A percentile compares a stretch with the other conserved stretches of the same genome.
These are phyloP conservation scores for Bubalus kerabau DNA, from an alignment of 2,113 vertebrate genomes.

Conservation along the genomic window DNA sequence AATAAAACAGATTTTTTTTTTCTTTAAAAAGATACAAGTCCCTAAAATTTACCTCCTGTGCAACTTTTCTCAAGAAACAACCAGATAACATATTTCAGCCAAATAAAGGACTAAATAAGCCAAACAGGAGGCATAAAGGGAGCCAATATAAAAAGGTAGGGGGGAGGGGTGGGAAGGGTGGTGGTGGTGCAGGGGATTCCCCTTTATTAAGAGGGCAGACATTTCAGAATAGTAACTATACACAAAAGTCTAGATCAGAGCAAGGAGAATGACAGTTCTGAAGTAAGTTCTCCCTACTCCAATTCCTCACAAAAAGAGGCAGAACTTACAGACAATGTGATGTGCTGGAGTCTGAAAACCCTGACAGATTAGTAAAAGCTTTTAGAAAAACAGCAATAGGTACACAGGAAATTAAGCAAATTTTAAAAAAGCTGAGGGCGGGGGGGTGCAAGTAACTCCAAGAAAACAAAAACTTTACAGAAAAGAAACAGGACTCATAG, in stretches of 20 bases:
- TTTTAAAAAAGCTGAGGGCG: rapidly evolving
- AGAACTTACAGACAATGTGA: not conserved
- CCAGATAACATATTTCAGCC: not conserved
- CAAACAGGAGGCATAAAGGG: not conserved
- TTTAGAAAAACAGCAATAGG: not conserved
- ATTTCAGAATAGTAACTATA: not conserved
- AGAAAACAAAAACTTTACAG: not conserved
- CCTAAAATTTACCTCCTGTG: not conserved
- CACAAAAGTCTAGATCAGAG: not conserved
- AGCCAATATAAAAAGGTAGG: not conserved
- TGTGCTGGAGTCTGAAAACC: not conserved
- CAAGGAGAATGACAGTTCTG: not conserved
- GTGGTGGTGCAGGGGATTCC: not conserved
- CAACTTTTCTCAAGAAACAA: constrained; percentile 12
- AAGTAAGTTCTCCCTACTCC: not conserved
- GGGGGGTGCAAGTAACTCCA: not conserved
- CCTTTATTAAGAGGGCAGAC: not conserved
- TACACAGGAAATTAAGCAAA: not conserved
- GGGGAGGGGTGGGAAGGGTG: rapidly evolving
- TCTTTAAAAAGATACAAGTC: not conserved
- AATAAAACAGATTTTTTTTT: not conserved
- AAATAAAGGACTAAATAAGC: not conserved
- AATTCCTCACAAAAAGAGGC: not conserved
- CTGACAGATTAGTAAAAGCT: not conserved
- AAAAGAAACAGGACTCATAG: not conserved